Evolutionary conservation across 1,140 invertebrate species (phyloP), one percentile per base, ranked within the genome.

Genomic region (Gonatopus flavifemur): DNA sequence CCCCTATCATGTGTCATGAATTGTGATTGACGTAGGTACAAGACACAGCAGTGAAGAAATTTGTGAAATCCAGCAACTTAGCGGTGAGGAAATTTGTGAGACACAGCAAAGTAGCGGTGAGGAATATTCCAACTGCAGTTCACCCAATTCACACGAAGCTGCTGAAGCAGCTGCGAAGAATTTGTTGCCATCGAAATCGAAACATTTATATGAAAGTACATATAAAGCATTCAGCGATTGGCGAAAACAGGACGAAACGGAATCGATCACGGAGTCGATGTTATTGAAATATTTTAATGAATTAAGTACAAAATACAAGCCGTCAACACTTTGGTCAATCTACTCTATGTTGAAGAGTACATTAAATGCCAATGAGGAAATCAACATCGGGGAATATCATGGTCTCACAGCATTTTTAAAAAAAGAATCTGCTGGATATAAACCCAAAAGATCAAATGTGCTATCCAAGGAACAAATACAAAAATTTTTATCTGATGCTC

Each of bases 381-480:
- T 32, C 3, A 13, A 44, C 19, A 31, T 44, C 15, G 2, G 2
- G 10, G 8, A 4, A 10, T 33, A 33, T 18, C 2, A 3, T 1
- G 20, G 15, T 24, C 20, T 42, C 24, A 42, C 13, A 28, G 40
- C 40, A 13, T 42, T 42, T 42, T 28, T 42, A 28, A 42, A 31
- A 30, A 24, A 28, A 8, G 12, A 42, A 28, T 5, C 2, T 15
- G 3, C 24, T 28, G 40, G 40, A 2, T 42, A 24, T 28, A n/a
- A 1, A 24, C 3, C 20, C 4, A 39, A 19, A 21, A 22, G 35
- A 42, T 37, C 15, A 44, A 33, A 40, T 45, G 39, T 40, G 20
- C 21, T 28, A 21, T 12, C 35, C 24, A 28, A 31, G 4, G 19
- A 36, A 15, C 12, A 37, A 47, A 25, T 25, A 24, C 12, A 4